Conservation (phyloP, 2,888 invertebrate species). For the Drosophila atripex region DNA sequence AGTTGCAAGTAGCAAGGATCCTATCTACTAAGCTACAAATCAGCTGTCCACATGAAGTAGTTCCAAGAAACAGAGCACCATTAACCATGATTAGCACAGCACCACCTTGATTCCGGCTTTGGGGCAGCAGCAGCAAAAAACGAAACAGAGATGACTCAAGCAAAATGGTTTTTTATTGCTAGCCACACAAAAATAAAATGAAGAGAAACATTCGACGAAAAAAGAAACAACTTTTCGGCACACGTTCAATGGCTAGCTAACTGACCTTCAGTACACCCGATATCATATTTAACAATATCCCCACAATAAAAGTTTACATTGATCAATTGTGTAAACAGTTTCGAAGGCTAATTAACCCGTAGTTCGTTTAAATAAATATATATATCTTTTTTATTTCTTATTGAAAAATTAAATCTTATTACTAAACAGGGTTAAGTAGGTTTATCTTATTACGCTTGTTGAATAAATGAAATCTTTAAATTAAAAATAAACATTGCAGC, state of each 20-base stretch:
- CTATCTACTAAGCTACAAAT: background rate
- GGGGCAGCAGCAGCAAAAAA: conserved; percentile 6
- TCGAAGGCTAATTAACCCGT: conserved; percentile 61
- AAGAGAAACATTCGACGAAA: no score
- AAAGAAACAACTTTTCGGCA: conserved; percentile 33
- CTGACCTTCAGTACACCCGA: conserved; percentile 49
- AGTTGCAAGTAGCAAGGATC: conserved; percentile 27
- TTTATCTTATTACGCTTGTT: no score
- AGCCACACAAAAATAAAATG: conserved; percentile 36
- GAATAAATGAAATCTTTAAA: no score
- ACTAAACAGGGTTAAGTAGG: background rate
- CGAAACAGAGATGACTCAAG: conserved; percentile 61
- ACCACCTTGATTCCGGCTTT: conserved; percentile 58
- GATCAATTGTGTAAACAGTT: conserved; percentile 52
- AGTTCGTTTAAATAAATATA: background rate
- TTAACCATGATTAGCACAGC: conserved; percentile 8
- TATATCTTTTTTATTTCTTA: background rate
- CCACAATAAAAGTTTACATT: conserved; percentile 45
- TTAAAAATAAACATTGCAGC: background rate
- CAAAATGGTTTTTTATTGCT: conserved; percentile 54
- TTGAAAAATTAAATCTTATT: no score
- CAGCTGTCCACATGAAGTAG: background rate
- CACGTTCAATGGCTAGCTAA: conserved; percentile 34
- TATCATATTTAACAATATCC: conserved; percentile 28
- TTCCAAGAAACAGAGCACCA: conserved; percentile 6